phyloP scores from a whole-genome alignment of 2,797 vertebrate genomes.

The Chloroceryle amazona region DNA sequence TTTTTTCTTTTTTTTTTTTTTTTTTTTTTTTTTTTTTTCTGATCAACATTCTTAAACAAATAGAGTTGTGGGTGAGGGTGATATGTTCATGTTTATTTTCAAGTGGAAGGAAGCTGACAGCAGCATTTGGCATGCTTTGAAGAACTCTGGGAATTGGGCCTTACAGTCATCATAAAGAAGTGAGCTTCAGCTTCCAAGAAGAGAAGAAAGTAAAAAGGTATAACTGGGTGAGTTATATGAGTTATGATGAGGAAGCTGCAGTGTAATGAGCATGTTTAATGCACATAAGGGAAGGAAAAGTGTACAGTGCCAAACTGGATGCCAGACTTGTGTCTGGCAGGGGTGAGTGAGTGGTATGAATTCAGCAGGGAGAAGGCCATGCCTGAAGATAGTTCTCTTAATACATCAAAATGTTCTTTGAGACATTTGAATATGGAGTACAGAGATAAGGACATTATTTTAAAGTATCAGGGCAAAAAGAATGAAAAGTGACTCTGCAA shows the following conservation, averaged over 20 bases:
- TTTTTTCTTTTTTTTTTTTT: background rate
- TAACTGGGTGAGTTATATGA: slow-evolving; percentile 1
- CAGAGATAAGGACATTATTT: background rate
- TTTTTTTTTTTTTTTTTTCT: background rate
- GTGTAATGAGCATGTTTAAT: background rate
- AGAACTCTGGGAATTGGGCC: background rate
- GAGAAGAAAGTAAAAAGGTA: slow-evolving; percentile 2
- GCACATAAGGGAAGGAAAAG: background rate
- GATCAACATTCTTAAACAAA: background rate
- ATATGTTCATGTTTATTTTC: background rate
- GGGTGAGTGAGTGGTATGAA: background rate
- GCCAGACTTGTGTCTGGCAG: background rate
- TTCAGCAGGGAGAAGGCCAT: background rate
- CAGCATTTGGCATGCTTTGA: background rate
- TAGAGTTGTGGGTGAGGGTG: background rate
- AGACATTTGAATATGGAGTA: background rate
- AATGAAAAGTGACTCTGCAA: background rate
- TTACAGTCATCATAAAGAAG: background rate
- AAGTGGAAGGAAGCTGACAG: background rate
- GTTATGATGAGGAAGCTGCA: background rate
- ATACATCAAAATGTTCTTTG: background rate
- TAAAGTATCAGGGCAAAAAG: background rate
- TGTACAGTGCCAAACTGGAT: background rate
- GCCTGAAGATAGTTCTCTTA: background rate
- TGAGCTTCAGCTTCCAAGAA: background rate